These are phyloP conservation scores for Ctenochaetus hawaiiensis DNA, from an alignment of 2,797 vertebrate genomes.

Conservation along the genomic window DNA sequence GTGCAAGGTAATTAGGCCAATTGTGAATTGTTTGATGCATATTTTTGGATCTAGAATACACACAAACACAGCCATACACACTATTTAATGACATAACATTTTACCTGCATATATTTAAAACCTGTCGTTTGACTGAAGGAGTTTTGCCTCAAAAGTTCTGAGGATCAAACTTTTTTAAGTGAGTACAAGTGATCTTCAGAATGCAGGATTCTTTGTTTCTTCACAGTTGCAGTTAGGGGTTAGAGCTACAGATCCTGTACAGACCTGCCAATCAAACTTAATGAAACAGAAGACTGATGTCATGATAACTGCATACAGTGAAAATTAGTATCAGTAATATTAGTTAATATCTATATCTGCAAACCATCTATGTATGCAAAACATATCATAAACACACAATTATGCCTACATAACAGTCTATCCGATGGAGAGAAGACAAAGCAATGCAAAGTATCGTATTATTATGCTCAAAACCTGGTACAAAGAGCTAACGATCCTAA, in stretches of 20 bases:
- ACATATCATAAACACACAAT: too few species aligned
- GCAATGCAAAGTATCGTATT: too few species aligned
- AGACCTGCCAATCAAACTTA: not conserved
- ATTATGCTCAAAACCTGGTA: too few species aligned
- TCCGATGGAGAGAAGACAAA: too few species aligned
- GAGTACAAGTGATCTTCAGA: not conserved
- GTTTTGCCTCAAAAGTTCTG: not conserved
- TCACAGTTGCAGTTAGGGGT: not conserved
- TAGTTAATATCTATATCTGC: too few species aligned
- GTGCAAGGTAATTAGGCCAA: constrained; percentile 72
- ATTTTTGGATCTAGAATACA: constrained; percentile 12
- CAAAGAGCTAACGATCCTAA: not conserved
- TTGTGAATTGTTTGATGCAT: constrained; percentile 38
- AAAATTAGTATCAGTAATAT: not conserved
- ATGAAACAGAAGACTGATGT: not conserved
- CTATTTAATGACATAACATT: not conserved
- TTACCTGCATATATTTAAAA: not conserved
- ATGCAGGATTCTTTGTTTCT: not conserved
- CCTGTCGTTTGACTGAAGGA: not conserved
- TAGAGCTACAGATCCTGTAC: too few species aligned
- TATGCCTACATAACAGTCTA: too few species aligned
- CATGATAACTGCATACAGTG: not conserved
- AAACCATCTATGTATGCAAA: too few species aligned
- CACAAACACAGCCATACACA: constrained; percentile 13
- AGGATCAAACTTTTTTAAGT: not conserved